Evolutionary conservation across 2,113 vertebrate genomes (phyloP).

Genomic region (Aspiorhynchus laticeps): DNA sequence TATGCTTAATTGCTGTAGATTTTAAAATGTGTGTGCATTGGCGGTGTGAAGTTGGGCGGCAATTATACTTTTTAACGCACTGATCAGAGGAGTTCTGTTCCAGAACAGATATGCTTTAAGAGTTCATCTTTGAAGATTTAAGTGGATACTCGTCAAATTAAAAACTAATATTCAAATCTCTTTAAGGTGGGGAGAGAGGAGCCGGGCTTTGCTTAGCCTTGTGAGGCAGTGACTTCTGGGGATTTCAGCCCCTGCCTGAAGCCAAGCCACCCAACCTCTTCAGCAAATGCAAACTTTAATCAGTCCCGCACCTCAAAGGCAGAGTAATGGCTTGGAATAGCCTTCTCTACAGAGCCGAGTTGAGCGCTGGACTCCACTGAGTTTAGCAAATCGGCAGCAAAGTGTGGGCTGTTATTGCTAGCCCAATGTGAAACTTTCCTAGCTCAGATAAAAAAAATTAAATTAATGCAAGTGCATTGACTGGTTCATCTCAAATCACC

Average conservation of each 20-base stretch:
- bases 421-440: neutral
- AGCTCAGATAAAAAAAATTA: neutral
- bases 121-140: constrained; percentile 79
- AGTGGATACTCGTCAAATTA: constrained; percentile 74
- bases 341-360: constrained; percentile 1
- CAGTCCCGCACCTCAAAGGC: constrained; percentile 52
- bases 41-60: constrained; percentile 63
- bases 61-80: constrained; percentile 67
- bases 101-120: constrained; percentile 71
- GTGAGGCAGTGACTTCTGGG: constrained; percentile 57
- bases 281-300: constrained; percentile 46
- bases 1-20: constrained; percentile 73
- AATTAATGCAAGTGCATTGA: neutral
- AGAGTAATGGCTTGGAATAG: constrained; percentile 42
- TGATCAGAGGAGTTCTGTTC: constrained; percentile 73
- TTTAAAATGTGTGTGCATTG: constrained; percentile 62
- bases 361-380: neutral
- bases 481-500: neutral
- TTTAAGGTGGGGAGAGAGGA: constrained; percentile 68
- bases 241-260: constrained; percentile 57
- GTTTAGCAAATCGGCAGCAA: neutral
- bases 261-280: constrained; percentile 56
- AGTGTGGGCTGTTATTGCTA: neutral
- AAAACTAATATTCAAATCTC: constrained; percentile 73
- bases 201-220: constrained; percentile 54